A percentile compares a stretch with the other conserved stretches of the same genome.
Evolutionary conservation across 2,888 invertebrate species (phyloP).

Genomic region (Sericinus montela): DNA sequence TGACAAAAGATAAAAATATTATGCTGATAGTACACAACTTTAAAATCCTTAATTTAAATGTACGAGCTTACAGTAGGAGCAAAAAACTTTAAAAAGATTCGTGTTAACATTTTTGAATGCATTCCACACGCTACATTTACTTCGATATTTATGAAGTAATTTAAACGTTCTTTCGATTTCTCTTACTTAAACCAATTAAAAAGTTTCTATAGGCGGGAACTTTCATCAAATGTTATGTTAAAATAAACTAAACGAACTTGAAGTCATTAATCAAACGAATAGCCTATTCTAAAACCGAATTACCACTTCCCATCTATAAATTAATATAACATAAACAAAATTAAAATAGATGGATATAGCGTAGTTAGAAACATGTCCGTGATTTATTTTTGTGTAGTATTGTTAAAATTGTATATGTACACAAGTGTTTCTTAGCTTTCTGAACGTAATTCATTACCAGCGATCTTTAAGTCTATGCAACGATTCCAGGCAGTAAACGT

Average conservation of each 20-base stretch:
- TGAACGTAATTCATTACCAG: too few relatives aligned
- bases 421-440: too few relatives aligned
- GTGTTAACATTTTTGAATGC: constrained; percentile 25
- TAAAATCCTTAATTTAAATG: too few relatives aligned
- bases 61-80: too few relatives aligned
- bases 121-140: constrained; percentile 31
- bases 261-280: constrained; percentile 51
- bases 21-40: too few relatives aligned
- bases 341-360: constrained; percentile 26
- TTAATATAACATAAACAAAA: constrained; percentile 50
- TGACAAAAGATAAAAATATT: too few relatives aligned
- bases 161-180: constrained; percentile 28
- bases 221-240: constrained; percentile 28
- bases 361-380: constrained; percentile 5
- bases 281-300: constrained; percentile 28
- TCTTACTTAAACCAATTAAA: constrained; percentile 49
- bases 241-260: constrained; percentile 39
- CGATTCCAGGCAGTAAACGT: too few relatives aligned
- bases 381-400: constrained; percentile 1
- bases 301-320: constrained; percentile 49
- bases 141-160: constrained; percentile 10
- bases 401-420: background rate
- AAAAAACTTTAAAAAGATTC: background rate
- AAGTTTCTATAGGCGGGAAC: constrained; percentile 27
- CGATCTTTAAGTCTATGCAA: too few relatives aligned